Evolutionary conservation across 2,888 invertebrate species (phyloP), one percentile per base, ranked within the genome.

Genomic region (Scaeva pyrastri): DNA sequence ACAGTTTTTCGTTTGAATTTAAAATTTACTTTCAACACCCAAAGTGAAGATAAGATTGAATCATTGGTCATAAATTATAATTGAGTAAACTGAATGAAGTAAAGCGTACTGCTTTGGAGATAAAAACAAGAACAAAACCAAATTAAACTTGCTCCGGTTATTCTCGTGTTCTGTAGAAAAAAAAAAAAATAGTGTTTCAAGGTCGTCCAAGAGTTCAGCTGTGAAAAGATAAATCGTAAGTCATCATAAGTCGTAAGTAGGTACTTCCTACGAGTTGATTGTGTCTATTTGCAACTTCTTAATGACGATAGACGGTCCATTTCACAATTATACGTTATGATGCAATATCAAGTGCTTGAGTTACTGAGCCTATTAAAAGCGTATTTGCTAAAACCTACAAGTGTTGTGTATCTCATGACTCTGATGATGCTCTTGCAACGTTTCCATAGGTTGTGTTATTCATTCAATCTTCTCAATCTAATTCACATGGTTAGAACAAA

Each of bases 281-380:
- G 19, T 31, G 16, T 56, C 19, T 36, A 0, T 55, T 21, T 2
- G 11, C 2, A n/a, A 43, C 26, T 64, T 62, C 16, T 26, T 45
- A 45, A 64, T 64, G 16, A 56, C 31, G 8, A 5, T 31, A 10
- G 10, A 52, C 45, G 45, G 64, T 64, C 62, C 62, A 62, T 62
- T 45, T 45, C 26, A 43, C 26, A 2, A 26, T 62, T 11, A 45
- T 45, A 12, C 26, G 31, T 8, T 45, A 45, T 64, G 45, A 64
- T 45, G 45, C 45, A 64, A 64, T 45, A 39, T 39, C 14, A 26
- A 11, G 23, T 26, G 11, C 11, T 26, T 16, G 26, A 62, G 11
- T 45, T 62, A 50, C 50, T 23, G 23, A 52, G n/a, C n/a, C n/a
- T n/a, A n/a, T n/a, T n/a, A n/a, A n/a, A n/a, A n/a, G n/a, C 2